Conservation (phyloP, 2,797 vertebrate genomes). For the Argyrosomus regius region DNA sequence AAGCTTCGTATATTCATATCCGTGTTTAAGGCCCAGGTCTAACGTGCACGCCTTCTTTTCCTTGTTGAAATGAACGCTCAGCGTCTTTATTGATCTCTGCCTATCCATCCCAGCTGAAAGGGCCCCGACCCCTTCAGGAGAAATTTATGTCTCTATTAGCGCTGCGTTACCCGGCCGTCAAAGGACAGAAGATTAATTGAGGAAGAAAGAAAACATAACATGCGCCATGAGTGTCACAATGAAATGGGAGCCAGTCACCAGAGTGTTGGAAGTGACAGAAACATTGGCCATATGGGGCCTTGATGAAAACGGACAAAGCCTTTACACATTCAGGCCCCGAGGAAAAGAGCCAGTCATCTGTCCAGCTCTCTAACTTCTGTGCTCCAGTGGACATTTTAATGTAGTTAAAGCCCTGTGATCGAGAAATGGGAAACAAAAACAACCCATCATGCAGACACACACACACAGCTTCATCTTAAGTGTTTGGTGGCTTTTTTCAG, state of each 20-base stretch:
- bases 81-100: slow-evolving; percentile 58
- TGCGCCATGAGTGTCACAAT: slow-evolving; percentile 35
- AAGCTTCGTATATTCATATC: background rate
- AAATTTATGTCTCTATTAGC: slow-evolving; percentile 75
- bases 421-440: background rate
- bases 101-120: slow-evolving; percentile 4
- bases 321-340: background rate
- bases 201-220: slow-evolving; percentile 50
- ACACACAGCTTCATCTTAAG: background rate
- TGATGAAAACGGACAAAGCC: slow-evolving; percentile 15
- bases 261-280: slow-evolving; percentile 41
- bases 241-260: slow-evolving; percentile 26
- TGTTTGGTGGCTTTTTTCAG: background rate
- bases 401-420: background rate
- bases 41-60: slow-evolving; percentile 12
- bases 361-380: background rate
- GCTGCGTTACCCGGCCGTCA: slow-evolving; percentile 51
- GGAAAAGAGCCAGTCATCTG: background rate
- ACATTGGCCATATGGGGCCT: slow-evolving; percentile 20
- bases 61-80: slow-evolving; percentile 52
- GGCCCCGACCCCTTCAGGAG: slow-evolving; percentile 39
- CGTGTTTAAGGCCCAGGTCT: background rate
- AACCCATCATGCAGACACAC: background rate
- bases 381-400: background rate
- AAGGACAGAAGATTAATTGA: slow-evolving; percentile 56